phyloP scores from a whole-genome alignment of 2,888 invertebrate genomes.

The Drosophila meridionalis region DNA sequence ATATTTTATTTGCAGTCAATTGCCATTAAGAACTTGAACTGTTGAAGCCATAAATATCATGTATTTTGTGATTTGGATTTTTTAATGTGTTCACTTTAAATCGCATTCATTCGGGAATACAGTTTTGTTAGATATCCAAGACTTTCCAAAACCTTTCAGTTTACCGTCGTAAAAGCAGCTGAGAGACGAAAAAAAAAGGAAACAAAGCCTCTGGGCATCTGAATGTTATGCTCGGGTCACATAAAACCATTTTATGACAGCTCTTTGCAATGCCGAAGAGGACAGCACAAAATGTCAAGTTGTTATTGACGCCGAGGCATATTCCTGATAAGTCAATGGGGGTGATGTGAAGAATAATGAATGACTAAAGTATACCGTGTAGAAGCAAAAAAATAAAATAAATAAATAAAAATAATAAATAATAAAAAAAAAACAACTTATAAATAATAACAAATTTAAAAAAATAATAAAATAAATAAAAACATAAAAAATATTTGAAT shows the following conservation, averaged over 20 bases:
- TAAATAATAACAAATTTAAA: no score
- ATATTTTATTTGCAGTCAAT: neutral
- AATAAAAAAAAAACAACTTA: no score
- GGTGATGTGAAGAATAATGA: rapidly evolving
- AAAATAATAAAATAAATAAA: no score
- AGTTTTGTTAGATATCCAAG: neutral
- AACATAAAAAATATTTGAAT: no score
- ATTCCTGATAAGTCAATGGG: neutral
- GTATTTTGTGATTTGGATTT: neutral
- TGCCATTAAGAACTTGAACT: neutral
- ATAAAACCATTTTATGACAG: slow-evolving; percentile 51
- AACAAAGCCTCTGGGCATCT: slow-evolving; percentile 14
- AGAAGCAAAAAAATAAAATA: no score
- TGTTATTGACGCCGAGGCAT: slow-evolving; percentile 20
- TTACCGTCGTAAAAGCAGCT: slow-evolving; percentile 10
- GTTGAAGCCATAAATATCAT: neutral
- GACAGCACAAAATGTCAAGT: slow-evolving; percentile 18
- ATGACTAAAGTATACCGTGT: slow-evolving; percentile 4
- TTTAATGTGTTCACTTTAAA: neutral
- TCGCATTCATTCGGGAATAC: neutral
- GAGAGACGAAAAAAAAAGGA: neutral
- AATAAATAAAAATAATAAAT: no score
- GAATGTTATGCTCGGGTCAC: slow-evolving; percentile 22
- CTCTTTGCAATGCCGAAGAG: slow-evolving; percentile 31
- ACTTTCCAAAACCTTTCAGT: slow-evolving; percentile 15